phyloP scores from a whole-genome alignment of 2,797 vertebrate genomes.

The Pangasius krempfi region DNA sequence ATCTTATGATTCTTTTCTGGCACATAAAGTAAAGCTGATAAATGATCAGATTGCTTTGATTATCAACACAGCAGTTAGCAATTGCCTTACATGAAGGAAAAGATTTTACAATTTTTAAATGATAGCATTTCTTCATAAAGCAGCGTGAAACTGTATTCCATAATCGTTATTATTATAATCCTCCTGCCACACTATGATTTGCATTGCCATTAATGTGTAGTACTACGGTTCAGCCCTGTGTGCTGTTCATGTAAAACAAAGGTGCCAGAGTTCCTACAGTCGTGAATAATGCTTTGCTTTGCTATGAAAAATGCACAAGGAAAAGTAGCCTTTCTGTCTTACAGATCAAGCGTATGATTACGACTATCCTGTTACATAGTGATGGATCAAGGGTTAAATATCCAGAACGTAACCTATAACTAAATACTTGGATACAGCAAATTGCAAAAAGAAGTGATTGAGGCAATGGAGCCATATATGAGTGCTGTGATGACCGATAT shows the following conservation, averaged over 20 bases:
- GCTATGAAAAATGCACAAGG: constrained; percentile 6
- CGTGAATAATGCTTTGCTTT: constrained; percentile 13
- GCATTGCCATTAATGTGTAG: not conserved
- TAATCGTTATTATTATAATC: constrained; percentile 5
- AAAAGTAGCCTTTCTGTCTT: constrained; percentile 10
- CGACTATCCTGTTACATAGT: constrained; percentile 25
- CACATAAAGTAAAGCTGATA: not conserved
- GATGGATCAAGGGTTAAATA: constrained; percentile 27
- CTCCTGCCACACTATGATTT: constrained; percentile 8
- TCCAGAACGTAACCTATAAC: not conserved
- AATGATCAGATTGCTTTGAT: not conserved
- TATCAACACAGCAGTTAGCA: not conserved
- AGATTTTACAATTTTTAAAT: not conserved
- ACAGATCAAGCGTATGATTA: constrained; percentile 25
- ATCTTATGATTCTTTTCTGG: not conserved
- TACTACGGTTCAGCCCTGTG: not conserved
- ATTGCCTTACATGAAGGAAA: not conserved
- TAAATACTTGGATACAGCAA: constrained; percentile 21
- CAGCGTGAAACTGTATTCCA: not conserved
- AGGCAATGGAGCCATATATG: constrained; percentile 14
- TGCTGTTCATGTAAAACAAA: not conserved
- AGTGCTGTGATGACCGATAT: constrained; percentile 28
- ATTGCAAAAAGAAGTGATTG: constrained; percentile 9
- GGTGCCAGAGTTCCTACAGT: not conserved
- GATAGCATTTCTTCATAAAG: not conserved